Conservation (phyloP, 1,140 invertebrate genomes). For the Leptinotarsa texana region DNA sequence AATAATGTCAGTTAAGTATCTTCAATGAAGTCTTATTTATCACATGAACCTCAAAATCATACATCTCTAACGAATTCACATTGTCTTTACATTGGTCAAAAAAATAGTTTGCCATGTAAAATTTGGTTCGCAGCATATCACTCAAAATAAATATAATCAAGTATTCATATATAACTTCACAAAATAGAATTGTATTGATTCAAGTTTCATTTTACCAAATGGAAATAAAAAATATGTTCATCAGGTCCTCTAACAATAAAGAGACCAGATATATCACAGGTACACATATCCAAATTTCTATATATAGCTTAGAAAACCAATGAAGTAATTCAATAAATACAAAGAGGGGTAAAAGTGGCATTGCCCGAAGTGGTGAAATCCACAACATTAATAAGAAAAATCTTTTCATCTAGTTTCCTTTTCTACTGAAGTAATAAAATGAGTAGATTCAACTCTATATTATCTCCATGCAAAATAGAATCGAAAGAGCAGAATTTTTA, state of each 20-base stretch:
- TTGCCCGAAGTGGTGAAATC: too few relatives aligned
- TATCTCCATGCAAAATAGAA: too few relatives aligned
- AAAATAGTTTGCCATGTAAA: not conserved
- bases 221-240: not conserved
- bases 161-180: not conserved
- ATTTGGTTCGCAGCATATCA: not conserved
- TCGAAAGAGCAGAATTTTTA: too few relatives aligned
- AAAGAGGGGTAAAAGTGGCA: too few relatives aligned
- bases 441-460: too few relatives aligned
- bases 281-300: too few relatives aligned
- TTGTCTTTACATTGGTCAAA: not conserved
- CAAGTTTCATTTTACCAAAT: not conserved
- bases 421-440: too few relatives aligned
- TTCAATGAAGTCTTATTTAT: constrained; percentile 9
- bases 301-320: too few relatives aligned
- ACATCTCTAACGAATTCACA: not conserved
- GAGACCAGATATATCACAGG: not conserved
- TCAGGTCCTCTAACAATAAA: not conserved
- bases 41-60: not conserved
- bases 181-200: not conserved
- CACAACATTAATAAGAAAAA: too few relatives aligned
- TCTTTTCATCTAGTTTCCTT: too few relatives aligned
- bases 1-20: constrained; percentile 1
- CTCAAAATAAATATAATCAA: not conserved
- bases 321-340: too few relatives aligned